These are phyloP conservation scores for Drosophila siamana DNA, from an alignment of 2,888 invertebrate species.

Conservation along the genomic window DNA sequence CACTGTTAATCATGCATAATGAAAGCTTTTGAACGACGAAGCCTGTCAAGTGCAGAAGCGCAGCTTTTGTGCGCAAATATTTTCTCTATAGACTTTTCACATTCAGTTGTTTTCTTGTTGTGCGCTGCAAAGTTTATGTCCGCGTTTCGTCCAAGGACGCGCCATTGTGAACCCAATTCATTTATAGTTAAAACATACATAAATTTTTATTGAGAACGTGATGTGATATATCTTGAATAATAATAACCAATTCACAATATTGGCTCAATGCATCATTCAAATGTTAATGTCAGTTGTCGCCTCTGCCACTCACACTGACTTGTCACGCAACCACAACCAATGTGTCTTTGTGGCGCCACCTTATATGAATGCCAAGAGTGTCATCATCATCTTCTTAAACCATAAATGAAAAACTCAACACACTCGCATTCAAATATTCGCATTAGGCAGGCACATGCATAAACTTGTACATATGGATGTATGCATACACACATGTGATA, in stretches of 20 bases:
- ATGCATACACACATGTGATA: slow-evolving; percentile 15
- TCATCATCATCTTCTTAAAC: slow-evolving; percentile 41
- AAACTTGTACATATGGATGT: slow-evolving; percentile 19
- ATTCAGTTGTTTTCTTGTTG: slow-evolving; percentile 61
- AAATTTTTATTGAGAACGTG: slow-evolving; percentile 15
- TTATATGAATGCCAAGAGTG: slow-evolving; percentile 41
- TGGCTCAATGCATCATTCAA: slow-evolving; percentile 5
- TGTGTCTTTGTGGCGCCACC: slow-evolving; percentile 15
- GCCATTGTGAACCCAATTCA: slow-evolving; percentile 23
- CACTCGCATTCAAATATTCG: slow-evolving; percentile 36
- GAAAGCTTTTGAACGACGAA: slow-evolving; percentile 52
- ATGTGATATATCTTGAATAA: slow-evolving; percentile 12
- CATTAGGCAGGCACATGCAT: neutral
- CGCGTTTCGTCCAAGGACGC: slow-evolving; percentile 28
- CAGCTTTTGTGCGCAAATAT: slow-evolving; percentile 60
- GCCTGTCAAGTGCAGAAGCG: slow-evolving; percentile 60
- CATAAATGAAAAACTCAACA: slow-evolving; percentile 46
- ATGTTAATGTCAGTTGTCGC: slow-evolving; percentile 10
- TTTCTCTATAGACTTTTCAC: slow-evolving; percentile 48
- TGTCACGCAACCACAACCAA: slow-evolving; percentile 31
- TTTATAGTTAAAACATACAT: slow-evolving; percentile 2
- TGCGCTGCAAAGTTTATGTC: slow-evolving; percentile 47
- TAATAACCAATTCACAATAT: neutral
- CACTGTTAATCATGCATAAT: slow-evolving; percentile 17
- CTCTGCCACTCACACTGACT: slow-evolving; percentile 5